Conservation (phyloP, 2,113 vertebrate species). For the Takifugu flavidus region DNA sequence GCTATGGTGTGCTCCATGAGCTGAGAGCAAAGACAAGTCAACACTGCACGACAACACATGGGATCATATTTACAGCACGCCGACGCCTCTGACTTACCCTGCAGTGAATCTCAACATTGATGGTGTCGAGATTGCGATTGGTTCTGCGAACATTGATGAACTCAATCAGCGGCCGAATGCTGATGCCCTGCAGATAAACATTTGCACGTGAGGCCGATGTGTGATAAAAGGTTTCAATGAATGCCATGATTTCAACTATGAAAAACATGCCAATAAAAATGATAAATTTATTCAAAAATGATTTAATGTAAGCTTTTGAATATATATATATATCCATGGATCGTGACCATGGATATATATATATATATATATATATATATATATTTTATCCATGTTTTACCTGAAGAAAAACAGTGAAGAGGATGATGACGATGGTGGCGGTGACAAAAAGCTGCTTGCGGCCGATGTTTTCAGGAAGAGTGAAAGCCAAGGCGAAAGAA, state of each 20-base stretch:
- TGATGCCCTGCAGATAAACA: slow-evolving; percentile 83
- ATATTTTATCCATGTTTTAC: slow-evolving; percentile 65
- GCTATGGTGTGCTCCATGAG: slow-evolving; percentile 93
- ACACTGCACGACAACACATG: background rate
- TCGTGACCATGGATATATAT: too few species aligned
- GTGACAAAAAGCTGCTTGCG: slow-evolving; percentile 91
- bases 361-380: too few species aligned
- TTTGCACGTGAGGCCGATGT: background rate
- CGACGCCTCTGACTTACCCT: slow-evolving; percentile 74
- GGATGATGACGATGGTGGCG: slow-evolving; percentile 88
- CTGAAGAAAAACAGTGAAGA: slow-evolving; percentile 97
- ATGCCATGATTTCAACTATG: background rate
- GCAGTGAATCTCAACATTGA: slow-evolving; percentile 89
- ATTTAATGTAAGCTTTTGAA: too few species aligned
- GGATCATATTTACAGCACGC: background rate
- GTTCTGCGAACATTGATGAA: slow-evolving; percentile 91
- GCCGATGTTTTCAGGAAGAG: slow-evolving; percentile 85
- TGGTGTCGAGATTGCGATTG: slow-evolving; percentile 86
- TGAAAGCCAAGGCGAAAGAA: slow-evolving; percentile 92
- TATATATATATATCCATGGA: too few species aligned
- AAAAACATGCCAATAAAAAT: background rate
- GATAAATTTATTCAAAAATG: too few species aligned
- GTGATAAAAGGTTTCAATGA: background rate
- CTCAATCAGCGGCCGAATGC: slow-evolving; percentile 91
- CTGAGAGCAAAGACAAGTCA: slow-evolving; percentile 63